Conservation (phyloP, 2,113 vertebrate genomes). For the Xyrauchen texanus region DNA sequence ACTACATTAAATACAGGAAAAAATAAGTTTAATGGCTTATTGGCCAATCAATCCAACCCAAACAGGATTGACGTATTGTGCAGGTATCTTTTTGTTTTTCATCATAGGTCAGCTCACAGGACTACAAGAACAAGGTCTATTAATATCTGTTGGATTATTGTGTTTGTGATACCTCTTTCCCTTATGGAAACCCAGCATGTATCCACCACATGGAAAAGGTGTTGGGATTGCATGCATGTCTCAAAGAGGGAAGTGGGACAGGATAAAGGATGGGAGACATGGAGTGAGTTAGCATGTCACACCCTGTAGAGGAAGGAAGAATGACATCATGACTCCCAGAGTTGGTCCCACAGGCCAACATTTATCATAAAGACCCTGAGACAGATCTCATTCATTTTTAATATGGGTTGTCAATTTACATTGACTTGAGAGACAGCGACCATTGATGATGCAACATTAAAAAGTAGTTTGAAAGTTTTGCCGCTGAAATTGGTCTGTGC, state of each 20-base stretch:
- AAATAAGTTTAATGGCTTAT: neutral
- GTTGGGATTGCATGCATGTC: neutral
- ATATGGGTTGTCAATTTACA: no score
- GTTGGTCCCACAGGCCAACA: neutral
- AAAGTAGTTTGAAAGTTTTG: no score
- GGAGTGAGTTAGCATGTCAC: neutral
- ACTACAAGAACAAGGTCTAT: slow-evolving; percentile 29
- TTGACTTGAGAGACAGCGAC: no score
- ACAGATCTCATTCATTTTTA: neutral
- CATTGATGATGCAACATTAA: no score
- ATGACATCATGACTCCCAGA: slow-evolving; percentile 38
- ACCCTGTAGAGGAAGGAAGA: slow-evolving; percentile 48
- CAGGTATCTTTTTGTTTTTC: slow-evolving; percentile 15
- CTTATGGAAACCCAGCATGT: slow-evolving; percentile 1
- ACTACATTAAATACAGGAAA: no score
- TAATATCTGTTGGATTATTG: slow-evolving; percentile 46
- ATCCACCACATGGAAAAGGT: neutral
- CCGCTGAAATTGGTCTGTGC: no score
- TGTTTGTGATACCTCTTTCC: neutral
- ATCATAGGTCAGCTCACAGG: slow-evolving; percentile 46
- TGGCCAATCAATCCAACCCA: neutral
- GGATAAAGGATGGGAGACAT: slow-evolving; percentile 3
- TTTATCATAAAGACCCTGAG: neutral
- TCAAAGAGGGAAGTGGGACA: neutral
- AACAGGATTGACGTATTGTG: neutral